Conservation (phyloP, 2,113 vertebrate species). For the Scolopax mira region DNA sequence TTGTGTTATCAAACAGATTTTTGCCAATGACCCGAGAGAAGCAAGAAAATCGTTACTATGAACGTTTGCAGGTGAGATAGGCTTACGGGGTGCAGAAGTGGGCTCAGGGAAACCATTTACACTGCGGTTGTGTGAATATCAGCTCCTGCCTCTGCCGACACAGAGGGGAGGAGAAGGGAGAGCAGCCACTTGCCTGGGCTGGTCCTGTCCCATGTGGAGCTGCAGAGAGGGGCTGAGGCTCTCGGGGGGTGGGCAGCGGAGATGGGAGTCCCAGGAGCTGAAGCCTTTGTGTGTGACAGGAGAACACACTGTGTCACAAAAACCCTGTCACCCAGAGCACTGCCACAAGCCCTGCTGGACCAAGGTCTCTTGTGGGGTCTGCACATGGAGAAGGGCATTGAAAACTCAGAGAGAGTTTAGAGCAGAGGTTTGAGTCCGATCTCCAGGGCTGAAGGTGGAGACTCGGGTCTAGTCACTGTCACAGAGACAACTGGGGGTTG, state of each 20-base stretch:
- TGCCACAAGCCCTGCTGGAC: neutral
- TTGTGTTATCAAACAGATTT: accelerated
- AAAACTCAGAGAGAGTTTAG: neutral
- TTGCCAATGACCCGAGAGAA: neutral
- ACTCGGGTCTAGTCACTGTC: too few relatives aligned
- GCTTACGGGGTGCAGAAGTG: too few relatives aligned
- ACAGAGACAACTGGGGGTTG: neutral
- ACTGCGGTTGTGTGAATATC: accelerated
- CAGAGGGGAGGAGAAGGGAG: neutral
- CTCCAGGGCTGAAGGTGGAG: neutral
- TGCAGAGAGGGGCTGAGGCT: neutral
- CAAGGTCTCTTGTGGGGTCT: neutral
- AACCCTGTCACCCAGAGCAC: accelerated
- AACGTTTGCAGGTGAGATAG: neutral
- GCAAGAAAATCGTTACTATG: accelerated
- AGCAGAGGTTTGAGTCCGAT: neutral
- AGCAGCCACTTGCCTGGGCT: neutral
- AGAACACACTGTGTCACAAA: accelerated
- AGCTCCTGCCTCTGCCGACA: neutral
- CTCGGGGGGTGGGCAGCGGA: accelerated
- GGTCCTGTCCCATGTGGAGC: accelerated
- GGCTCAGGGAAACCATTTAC: neutral
- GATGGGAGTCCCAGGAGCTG: neutral
- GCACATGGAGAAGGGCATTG: accelerated
- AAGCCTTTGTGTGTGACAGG: neutral